phyloP scores from a whole-genome alignment of 2,113 vertebrate species.

The Fulica atra region DNA sequence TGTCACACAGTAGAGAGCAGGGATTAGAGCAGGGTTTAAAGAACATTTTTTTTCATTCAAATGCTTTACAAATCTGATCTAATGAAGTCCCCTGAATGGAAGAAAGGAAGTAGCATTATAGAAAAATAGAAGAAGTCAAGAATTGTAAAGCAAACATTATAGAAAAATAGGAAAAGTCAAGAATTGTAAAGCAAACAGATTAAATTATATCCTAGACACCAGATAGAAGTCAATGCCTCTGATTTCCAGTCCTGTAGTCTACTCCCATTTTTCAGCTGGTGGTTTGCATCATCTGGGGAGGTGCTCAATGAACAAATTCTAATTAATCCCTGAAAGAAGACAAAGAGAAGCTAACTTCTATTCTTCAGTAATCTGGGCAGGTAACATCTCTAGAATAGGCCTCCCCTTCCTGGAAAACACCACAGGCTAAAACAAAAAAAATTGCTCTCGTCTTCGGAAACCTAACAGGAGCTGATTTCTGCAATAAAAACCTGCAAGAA shows the following conservation, averaged over 20 bases:
- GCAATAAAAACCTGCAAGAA: neutral
- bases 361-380: neutral
- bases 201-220: neutral
- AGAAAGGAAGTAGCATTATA: neutral
- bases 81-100: neutral
- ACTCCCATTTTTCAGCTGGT: neutral
- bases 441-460: neutral
- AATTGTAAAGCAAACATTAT: neutral
- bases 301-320: neutral
- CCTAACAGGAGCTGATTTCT: neutral
- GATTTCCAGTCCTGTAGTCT: neutral
- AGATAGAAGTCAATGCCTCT: neutral
- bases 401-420: neutral
- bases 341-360: neutral
- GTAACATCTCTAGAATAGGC: neutral
- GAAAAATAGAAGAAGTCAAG: neutral
- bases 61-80: neutral
- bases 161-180: neutral
- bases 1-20: neutral
- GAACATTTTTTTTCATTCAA: neutral
- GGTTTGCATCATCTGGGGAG: neutral
- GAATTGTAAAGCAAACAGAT: neutral
- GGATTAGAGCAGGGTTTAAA: neutral
- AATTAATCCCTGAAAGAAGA: neutral
- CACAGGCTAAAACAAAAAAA: neutral